Percentiles rank a stretch among this genome's conserved stretches.
Conservation (phyloP, 1,140 invertebrate species). For the Drosophila pectinifera region DNA sequence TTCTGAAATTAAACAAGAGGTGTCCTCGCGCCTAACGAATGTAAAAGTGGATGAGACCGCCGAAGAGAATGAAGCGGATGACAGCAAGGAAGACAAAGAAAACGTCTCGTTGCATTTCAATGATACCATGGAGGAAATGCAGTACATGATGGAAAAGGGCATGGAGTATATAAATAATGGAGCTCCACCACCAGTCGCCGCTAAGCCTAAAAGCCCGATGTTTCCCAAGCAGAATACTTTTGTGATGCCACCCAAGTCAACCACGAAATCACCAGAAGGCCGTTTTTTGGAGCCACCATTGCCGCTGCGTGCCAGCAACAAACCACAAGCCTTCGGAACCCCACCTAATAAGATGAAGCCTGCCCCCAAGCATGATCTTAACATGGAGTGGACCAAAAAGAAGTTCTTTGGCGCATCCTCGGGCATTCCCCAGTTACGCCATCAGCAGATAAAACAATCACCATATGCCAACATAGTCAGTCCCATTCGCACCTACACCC, state of each 20-base stretch:
- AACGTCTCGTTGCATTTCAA: conserved; percentile 80
- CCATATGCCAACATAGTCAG: conserved; percentile 82
- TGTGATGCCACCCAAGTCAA: conserved; percentile 42
- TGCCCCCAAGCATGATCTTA: conserved; percentile 29
- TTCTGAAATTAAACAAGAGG: conserved; percentile 19
- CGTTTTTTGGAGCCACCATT: conserved; percentile 21
- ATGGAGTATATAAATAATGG: conserved; percentile 62
- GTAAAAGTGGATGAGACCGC: neutral
- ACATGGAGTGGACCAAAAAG: conserved; percentile 36
- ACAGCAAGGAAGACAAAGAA: conserved; percentile 48
- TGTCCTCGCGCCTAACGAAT: neutral
- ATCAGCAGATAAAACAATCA: conserved; percentile 46
- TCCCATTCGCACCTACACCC: conserved; percentile 84
- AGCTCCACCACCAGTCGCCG: neutral
- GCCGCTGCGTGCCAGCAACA: conserved; percentile 25
- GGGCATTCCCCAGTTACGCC: conserved; percentile 49
- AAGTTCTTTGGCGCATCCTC: conserved; percentile 61
- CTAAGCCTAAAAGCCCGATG: conserved; percentile 12
- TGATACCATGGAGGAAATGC: conserved; percentile 85
- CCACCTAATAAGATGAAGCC: conserved; percentile 14
- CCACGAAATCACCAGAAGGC: neutral
- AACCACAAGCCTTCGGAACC: conserved; percentile 1
- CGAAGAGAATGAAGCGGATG: conserved; percentile 9
- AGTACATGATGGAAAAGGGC: conserved; percentile 84
- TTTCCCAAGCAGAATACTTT: conserved; percentile 64